Base-by-base conservation (phyloP, 2,888 invertebrate species). In the Leptothorax acervorum region DNA sequence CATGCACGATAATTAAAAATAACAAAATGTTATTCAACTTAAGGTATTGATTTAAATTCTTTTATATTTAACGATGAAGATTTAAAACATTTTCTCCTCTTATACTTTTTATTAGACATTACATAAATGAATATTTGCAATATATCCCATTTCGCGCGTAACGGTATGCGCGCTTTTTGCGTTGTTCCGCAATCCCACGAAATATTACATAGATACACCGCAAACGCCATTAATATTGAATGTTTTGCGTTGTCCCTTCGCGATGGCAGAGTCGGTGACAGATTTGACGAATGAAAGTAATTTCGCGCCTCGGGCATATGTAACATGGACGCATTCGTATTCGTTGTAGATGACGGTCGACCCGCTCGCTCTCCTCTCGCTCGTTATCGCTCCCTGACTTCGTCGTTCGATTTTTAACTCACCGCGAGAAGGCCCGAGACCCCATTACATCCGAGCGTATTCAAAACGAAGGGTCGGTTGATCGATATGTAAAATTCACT, bases 401-500 rank as follows among this genome's bases (percentile, higher is more conserved):
- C 18, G 45, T 45, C 39, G 70, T 74, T 85, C 85, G 81, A 81
- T 81, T 79, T 68, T 84, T 81, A 45, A 60, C 51, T 74, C 55
- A 51, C 55, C 53, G n/a, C 62, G 42, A 55, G 42, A 55, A 55
- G 23, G 60, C 68, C 62, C 51, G 48, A 63, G 45, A 74, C 68
- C 48, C 68, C 70, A 86, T 86, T 89, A 85, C 86, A 85, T 88
- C 78, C 85, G 85, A 85, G 68, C 83, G 90, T 88, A 90, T 90
- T 90, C 90, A 84, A 87, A 89, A 83, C 84, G 84, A 82, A 84
- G 89, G 83, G 86, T 82, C 78, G 82, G 23, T 65, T 89, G 90
- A 90, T 90, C 90, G 90, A 90, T 90, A 91, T 87, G 89, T 87
- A 88, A 91, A 90, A 92, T 92, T 91, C 90, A 90, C 91, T 90